Evolutionary conservation across 2,797 vertebrate genomes (phyloP).

Genomic region (Artibeus jamaicensis): DNA sequence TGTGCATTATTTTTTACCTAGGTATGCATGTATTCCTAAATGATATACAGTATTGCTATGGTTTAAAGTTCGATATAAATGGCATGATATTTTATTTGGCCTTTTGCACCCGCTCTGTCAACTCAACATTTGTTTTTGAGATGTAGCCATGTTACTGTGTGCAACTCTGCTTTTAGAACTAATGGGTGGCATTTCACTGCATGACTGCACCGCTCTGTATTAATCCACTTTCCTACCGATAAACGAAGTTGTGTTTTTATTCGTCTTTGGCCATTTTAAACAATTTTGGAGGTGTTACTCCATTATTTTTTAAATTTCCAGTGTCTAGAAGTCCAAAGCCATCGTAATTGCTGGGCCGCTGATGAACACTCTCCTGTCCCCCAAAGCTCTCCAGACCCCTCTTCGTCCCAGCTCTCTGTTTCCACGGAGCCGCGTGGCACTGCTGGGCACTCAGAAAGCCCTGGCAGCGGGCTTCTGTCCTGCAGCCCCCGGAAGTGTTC

Average conservation of each 20-base stretch:
- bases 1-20: neutral
- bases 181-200: neutral
- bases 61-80: neutral
- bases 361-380: neutral
- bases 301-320: neutral
- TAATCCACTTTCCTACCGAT: neutral
- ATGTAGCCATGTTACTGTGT: neutral
- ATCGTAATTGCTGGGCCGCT: neutral
- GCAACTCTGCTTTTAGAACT: neutral
- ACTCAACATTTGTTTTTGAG: neutral
- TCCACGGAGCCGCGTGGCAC: fast-evolving
- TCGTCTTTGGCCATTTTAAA: neutral
- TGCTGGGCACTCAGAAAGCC: fast-evolving
- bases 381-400: neutral
- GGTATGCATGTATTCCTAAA: neutral
- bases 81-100: neutral
- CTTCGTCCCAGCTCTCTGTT: neutral
- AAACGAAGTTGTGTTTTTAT: neutral
- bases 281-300: neutral
- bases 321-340: neutral
- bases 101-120: neutral
- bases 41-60: neutral
- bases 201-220: neutral
- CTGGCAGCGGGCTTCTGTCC: neutral
- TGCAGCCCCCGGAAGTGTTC: neutral